Percentiles rank a stretch among this genome's conserved stretches.
These are phyloP conservation scores for Glareola pratincola DNA, from an alignment of 2,113 vertebrate species.

Conservation along the genomic window DNA sequence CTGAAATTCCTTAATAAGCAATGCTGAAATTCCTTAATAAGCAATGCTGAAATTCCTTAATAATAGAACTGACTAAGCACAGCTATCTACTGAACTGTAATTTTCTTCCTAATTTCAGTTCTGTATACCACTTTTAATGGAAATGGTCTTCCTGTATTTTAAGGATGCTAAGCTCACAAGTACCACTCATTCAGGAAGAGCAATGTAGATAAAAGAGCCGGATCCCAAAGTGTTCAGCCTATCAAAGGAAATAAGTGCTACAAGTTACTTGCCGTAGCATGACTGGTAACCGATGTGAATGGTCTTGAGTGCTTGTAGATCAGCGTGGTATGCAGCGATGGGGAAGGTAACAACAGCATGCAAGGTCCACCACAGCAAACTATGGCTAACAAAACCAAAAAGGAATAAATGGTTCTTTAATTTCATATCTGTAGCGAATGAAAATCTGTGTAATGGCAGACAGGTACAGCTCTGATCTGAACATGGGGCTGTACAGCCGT, in stretches of 20 bases:
- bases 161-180: neutral
- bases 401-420: neutral
- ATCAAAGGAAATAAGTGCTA: neutral
- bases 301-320: neutral
- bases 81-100: neutral
- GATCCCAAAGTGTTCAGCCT: neutral
- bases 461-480: neutral
- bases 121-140: neutral
- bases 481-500: neutral
- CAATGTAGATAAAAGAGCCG: neutral
- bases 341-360: neutral
- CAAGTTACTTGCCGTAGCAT: neutral
- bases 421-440: neutral
- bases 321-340: neutral
- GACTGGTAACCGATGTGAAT: neutral
- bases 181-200: neutral
- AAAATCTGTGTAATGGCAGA: neutral
- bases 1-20: neutral
- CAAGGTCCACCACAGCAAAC: neutral
- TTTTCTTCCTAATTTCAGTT: neutral
- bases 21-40: neutral
- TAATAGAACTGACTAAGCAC: neutral
- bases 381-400: neutral
- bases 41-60: neutral
- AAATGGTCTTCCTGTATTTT: neutral